Evolutionary conservation across 92 coral and sea anemone genomes (phyloP).

Genomic region (Paragorgia papillata): DNA sequence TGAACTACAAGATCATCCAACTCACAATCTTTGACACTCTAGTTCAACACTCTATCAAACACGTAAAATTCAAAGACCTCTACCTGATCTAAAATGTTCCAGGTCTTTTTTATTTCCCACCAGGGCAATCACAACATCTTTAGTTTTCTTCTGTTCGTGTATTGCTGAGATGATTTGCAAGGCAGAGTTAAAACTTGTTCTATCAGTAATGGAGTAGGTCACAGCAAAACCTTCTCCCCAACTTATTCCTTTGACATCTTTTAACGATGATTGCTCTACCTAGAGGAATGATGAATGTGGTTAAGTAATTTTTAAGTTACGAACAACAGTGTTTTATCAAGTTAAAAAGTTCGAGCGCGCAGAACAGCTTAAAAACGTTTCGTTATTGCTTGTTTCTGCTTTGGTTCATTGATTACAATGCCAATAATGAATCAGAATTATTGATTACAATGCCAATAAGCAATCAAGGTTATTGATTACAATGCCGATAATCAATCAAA

Average conservation of each 20-base stretch:
- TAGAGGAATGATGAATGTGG: background rate
- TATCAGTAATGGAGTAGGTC: constrained; percentile 96
- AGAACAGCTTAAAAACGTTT: too few relatives aligned
- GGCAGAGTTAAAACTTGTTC: constrained; percentile 90
- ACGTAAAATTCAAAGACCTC: too few relatives aligned
- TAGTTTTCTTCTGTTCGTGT: constrained; percentile 88
- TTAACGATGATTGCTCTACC: constrained; percentile 42
- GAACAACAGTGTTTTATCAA: too few relatives aligned
- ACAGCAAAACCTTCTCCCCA: constrained; percentile 99
- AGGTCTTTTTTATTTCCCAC: constrained; percentile 91
- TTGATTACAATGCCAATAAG: too few relatives aligned
- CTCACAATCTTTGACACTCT: background rate
- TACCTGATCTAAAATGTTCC: constrained; percentile 93
- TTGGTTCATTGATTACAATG: too few relatives aligned
- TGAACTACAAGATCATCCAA: background rate
- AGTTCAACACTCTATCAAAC: background rate
- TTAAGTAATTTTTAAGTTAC: background rate
- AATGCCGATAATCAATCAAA: too few relatives aligned
- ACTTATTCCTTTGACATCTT: constrained; percentile 60
- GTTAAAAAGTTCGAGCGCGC: too few relatives aligned
- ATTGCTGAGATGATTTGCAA: constrained; percentile 82
- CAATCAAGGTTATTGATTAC: too few relatives aligned
- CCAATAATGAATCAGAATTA: too few relatives aligned
- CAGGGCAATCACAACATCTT: constrained; percentile 89
- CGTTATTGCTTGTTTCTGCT: too few relatives aligned